Percentiles rank a stretch among this genome's conserved stretches.
These are phyloP conservation scores for Taxidea taxus DNA, from an alignment of 2,113 vertebrate species.

Conservation along the genomic window DNA sequence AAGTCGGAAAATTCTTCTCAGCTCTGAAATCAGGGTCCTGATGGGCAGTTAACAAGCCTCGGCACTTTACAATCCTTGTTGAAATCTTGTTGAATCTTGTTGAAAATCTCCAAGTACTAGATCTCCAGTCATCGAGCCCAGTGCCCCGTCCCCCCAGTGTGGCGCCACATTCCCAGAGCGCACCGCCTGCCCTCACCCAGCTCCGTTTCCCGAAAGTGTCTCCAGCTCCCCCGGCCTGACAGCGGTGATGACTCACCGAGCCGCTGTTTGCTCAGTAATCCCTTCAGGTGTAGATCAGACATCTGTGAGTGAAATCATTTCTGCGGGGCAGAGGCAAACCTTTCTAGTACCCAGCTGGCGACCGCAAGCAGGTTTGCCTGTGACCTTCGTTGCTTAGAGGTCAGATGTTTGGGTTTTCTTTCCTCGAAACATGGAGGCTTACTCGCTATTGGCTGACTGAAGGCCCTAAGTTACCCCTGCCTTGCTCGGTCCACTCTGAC, in stretches of 20 bases:
- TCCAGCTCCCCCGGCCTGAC: constrained; percentile 9
- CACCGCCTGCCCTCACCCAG: background rate
- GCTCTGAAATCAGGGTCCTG: background rate
- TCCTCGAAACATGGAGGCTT: background rate
- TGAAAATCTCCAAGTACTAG: background rate
- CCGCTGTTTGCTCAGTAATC: constrained; percentile 60
- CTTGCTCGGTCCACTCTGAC: background rate
- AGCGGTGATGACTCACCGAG: constrained; percentile 35
- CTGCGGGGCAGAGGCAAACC: background rate
- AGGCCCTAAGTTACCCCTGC: background rate
- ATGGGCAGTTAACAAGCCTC: background rate
- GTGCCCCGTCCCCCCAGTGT: background rate
- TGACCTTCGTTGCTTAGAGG: constrained; percentile 19
- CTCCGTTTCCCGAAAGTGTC: background rate
- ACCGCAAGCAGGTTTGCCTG: constrained; percentile 45
- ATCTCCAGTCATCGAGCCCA: background rate
- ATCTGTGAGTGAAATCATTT: constrained; percentile 67
- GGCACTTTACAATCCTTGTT: background rate
- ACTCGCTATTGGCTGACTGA: accelerated
- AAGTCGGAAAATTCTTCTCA: background rate
- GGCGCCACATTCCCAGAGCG: background rate
- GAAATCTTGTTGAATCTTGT: too few relatives aligned
- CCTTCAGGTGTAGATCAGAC: constrained; percentile 51
- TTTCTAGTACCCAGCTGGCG: constrained; percentile 59
- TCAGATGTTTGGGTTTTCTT: constrained; percentile 34